Evolutionary conservation across 1,140 invertebrate species (phyloP).

Genomic region (Radopholus similis): DNA sequence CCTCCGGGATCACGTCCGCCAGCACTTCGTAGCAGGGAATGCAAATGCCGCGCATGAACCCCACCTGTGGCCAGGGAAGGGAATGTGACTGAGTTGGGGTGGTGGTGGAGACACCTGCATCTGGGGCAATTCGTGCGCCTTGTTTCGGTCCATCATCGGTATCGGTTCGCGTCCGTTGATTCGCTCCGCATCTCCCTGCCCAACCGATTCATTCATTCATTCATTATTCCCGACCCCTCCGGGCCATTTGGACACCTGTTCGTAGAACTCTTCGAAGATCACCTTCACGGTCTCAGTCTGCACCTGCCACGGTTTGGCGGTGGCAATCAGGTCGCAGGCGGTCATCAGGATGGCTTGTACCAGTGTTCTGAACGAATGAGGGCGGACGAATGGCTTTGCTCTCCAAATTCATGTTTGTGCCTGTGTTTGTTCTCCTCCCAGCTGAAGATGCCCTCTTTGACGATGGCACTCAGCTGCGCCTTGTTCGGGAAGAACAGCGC

Average conservation of each 20-base stretch:
- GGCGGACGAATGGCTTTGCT: background rate
- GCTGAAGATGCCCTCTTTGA: constrained; percentile 41
- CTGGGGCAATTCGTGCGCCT: constrained; percentile 70
- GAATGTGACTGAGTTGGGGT: background rate
- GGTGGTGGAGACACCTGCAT: constrained; percentile 4
- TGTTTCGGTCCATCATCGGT: constrained; percentile 77
- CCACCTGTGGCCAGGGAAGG: constrained; percentile 62
- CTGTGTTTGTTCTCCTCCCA: constrained; percentile 47
- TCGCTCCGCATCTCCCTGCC: constrained; percentile 71
- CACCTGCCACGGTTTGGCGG: constrained; percentile 79
- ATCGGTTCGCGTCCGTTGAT: constrained; percentile 70
- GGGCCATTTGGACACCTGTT: constrained; percentile 68
- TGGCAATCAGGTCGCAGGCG: constrained; percentile 75
- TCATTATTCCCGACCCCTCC: too few species aligned
- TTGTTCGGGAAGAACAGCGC: constrained; percentile 76
- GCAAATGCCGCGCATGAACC: constrained; percentile 68
- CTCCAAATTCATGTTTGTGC: constrained; percentile 4
- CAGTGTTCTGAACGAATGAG: constrained; percentile 66
- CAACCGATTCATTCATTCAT: background rate
- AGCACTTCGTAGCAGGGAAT: constrained; percentile 75
- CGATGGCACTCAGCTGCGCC: constrained; percentile 62
- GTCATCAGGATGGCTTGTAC: constrained; percentile 76
- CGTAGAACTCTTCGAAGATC: constrained; percentile 81
- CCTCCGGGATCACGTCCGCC: constrained; percentile 69
- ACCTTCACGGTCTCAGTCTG: constrained; percentile 75